Percentiles rank a stretch among this genome's conserved stretches.
Conservation (phyloP, 2,113 vertebrate species). For the Sinosuthora webbiana region DNA sequence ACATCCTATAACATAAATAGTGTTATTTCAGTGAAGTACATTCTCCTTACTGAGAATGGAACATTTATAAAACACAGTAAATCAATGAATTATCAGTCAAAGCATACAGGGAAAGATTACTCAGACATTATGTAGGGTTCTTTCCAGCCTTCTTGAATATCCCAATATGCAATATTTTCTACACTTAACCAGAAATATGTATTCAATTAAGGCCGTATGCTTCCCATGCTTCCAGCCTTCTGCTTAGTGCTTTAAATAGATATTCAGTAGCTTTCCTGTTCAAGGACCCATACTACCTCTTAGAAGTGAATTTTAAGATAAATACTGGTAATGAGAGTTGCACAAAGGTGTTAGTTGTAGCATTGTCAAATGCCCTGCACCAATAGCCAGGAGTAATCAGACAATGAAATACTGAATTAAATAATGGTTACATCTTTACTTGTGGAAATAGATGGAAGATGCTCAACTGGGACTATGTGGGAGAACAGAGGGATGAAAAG, state of each 20-base stretch:
- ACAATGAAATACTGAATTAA: background rate
- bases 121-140: background rate
- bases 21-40: background rate
- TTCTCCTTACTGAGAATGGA: background rate
- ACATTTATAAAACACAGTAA: background rate
- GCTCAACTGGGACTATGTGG: background rate
- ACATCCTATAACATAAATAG: background rate
- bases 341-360: background rate
- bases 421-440: background rate
- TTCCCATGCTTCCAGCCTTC: background rate
- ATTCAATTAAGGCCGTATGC: background rate
- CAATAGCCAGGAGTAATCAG: background rate
- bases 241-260: background rate
- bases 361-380: slow-evolving; percentile 20
- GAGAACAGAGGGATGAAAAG: background rate
- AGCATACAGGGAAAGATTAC: background rate
- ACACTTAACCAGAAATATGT: background rate
- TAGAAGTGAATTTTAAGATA: slow-evolving; percentile 26
- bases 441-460: background rate
- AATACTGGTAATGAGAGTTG: slow-evolving; percentile 19
- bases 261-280: background rate
- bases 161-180: background rate
- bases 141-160: background rate
- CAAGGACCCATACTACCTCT: background rate
- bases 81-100: background rate